Percentiles rank a stretch among this genome's conserved stretches.
These are phyloP conservation scores for Myotis pilosus DNA, from an alignment of 2,797 vertebrate genomes.

Conservation along the genomic window DNA sequence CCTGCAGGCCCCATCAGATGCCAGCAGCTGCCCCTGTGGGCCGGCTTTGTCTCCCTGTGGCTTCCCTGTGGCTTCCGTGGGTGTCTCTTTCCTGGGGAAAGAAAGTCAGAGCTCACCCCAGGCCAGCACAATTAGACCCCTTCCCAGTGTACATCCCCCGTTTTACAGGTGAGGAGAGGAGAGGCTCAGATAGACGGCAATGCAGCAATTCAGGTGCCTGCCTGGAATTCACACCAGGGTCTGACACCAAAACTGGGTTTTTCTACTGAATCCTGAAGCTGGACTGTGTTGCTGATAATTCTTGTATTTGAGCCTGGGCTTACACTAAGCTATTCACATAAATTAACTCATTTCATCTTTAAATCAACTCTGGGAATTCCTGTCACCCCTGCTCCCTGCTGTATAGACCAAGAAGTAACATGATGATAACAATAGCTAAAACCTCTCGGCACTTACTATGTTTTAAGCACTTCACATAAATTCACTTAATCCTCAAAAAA, in stretches of 20 bases:
- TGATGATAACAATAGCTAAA: background rate
- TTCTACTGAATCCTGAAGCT: background rate
- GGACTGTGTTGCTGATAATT: background rate
- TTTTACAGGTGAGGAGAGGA: background rate
- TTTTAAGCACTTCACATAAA: background rate
- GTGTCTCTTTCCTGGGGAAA: conserved; percentile 70
- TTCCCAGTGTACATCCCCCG: background rate
- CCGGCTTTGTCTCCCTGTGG: conserved; percentile 79
- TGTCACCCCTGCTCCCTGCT: background rate
- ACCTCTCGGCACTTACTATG: accelerated
- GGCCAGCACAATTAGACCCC: accelerated
- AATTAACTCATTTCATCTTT: background rate
- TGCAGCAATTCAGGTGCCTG: background rate
- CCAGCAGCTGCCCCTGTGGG: conserved; percentile 65
- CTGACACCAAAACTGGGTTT: background rate
- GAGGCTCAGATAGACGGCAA: background rate
- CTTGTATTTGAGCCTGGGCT: background rate
- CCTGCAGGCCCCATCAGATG: background rate
- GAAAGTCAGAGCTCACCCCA: background rate
- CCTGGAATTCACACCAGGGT: background rate
- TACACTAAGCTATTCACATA: background rate
- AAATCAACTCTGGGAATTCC: background rate
- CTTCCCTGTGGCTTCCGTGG: conserved; percentile 65
- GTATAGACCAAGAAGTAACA: background rate
- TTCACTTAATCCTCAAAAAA: background rate